phyloP scores from a whole-genome alignment of 2,888 invertebrate genomes.

The Rhodophaea formosa region DNA sequence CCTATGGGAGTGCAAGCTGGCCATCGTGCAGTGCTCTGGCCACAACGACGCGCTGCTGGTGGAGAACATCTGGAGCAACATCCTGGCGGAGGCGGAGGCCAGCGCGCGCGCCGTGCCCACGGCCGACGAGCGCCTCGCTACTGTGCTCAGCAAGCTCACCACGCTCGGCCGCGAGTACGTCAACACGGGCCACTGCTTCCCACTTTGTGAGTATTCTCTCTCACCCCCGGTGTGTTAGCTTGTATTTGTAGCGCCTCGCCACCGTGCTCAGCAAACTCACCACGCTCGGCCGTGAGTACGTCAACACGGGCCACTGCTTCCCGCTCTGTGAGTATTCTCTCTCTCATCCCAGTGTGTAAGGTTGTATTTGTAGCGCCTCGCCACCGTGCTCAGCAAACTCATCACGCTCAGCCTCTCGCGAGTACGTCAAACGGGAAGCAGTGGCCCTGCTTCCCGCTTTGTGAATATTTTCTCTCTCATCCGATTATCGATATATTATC shows the following conservation, averaged over 20 bases:
- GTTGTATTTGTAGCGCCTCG: no score
- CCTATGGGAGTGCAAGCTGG: conserved; percentile 95
- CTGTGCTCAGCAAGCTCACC: conserved; percentile 88
- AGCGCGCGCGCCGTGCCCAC: conserved; percentile 67
- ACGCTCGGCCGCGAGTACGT: conserved; percentile 89
- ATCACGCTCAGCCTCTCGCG: no score
- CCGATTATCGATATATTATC: no score
- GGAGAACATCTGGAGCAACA: conserved; percentile 95
- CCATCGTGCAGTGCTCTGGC: conserved; percentile 96
- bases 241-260: conserved; percentile 85
- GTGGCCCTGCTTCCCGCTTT: no score
- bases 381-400: no score
- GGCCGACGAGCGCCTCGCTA: conserved; percentile 81
- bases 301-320: conserved; percentile 92
- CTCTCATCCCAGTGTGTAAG: no score
- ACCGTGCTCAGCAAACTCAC: conserved; percentile 89
- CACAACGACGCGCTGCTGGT: conserved; percentile 93
- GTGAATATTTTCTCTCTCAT: no score
- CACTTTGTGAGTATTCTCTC: conserved; percentile 83
- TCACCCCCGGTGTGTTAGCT: no score
- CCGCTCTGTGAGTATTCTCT: conserved; percentile 85
- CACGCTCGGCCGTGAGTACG: conserved; percentile 88
- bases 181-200: conserved; percentile 92
- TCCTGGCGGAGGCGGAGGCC: conserved; percentile 84
- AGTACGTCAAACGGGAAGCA: no score